Evolutionary conservation across 2,888 invertebrate species (phyloP), one percentile per base, ranked within the genome.

Genomic region (Bombylius major): DNA sequence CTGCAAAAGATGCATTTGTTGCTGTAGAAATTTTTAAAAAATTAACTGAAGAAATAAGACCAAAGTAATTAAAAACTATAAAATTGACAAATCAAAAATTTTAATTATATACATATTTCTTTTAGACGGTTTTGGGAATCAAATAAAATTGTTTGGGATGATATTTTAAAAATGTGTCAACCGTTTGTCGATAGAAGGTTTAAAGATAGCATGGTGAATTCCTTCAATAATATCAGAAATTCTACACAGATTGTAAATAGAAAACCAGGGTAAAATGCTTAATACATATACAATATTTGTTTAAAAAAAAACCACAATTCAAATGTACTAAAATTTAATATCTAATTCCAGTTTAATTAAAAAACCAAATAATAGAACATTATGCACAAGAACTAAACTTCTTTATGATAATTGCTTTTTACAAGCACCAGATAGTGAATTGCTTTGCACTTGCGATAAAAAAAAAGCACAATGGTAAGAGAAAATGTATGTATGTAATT

Each of bases 381-480:
- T 59, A 23, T 49, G 13, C n/a, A 76, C 76, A 7, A 73, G 84
- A n/a, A 75, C 79, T 23, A 83, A 79, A 61, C 83, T 83, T 0
- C 74, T 89, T 51, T 90, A 90, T 70, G 82, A 88, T 68, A 90
- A 90, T 72, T 88, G 89, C 64, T 79, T 80, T 60, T 70, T 90
- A 59, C 76, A 83, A 69, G 89, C 89, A 0, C 88, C 88, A 0
- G 89, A 89, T 67, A 87, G 86, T 4, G 84, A 87, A 59, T 69
- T 82, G 5, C 74, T 90, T 11, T 87, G 88, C 65, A 87, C 86
- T 0, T 87, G 86, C 66, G 87, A 88, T 64, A 76, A 73, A 11
- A 83, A 81, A 60, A 90, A 89, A 67, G 88, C 87, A 1, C 70
- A 80, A 59, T 90, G 90, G 88, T 87, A 78, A 67, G 62, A 54